A percentile compares a stretch with the other conserved stretches of the same genome.
Evolutionary conservation across 2,113 vertebrate species (phyloP).

Genomic region (Neofelis nebulosa): DNA sequence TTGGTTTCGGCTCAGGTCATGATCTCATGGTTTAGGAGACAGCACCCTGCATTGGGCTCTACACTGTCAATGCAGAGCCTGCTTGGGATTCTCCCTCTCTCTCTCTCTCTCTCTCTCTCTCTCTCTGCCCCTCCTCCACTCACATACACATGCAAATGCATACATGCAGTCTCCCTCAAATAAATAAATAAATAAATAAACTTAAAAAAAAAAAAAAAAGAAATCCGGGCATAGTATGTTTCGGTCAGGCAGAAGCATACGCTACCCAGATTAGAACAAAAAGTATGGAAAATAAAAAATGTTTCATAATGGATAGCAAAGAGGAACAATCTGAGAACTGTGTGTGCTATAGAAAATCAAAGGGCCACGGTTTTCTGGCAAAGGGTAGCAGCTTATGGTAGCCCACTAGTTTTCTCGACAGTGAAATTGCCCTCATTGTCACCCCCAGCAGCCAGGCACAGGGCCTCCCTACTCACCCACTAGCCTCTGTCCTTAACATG

Average conservation of each 20-base stretch:
- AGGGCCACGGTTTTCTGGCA: neutral
- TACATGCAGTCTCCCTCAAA: no score
- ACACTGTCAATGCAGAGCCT: no score
- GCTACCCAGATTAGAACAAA: neutral
- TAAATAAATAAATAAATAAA: no score
- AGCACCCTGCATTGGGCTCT: no score
- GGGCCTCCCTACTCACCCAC: neutral
- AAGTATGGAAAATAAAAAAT: neutral
- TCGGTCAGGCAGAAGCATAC: neutral
- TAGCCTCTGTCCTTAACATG: neutral
- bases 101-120: no score
- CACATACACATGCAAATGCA: no score
- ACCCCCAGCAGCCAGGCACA: neutral
- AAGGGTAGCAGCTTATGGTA: neutral
- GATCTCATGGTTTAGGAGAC: no score
- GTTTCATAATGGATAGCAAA: neutral
- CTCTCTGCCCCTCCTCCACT: no score
- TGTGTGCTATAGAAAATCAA: neutral
- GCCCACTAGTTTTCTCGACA: neutral
- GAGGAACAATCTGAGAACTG: neutral
- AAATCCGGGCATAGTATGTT: neutral
- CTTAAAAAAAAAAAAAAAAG: neutral
- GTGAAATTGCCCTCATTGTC: fast-evolving
- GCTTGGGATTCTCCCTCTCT: no score
- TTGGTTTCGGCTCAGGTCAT: no score